Evolutionary conservation across 1,140 invertebrate species (phyloP), one percentile per base, ranked within the genome.

Genomic region (Zaprionus tsacasi): DNA sequence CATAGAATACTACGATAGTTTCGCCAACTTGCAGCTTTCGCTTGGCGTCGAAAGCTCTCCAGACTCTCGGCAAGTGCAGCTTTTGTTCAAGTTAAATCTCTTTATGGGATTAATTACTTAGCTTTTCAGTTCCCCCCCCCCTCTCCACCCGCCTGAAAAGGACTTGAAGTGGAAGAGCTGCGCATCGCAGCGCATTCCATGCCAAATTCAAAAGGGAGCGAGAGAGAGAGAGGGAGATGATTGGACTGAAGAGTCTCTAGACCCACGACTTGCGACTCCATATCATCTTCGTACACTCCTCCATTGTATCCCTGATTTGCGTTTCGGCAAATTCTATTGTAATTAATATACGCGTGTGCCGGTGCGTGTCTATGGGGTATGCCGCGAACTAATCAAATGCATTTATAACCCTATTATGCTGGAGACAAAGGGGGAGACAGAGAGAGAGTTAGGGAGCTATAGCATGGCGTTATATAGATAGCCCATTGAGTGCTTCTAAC

Each of bases 101-200:
- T 50, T 25, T 50, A 21, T 12, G 11, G 45, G 45, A 50, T 50
- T 50, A 50, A 50, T 50, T 50, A 50, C 45, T 50, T 50, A 50
- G 45, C 45, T 11, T 25, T 25, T 12, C 45, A 25, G 40, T 45
- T 15, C 7, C n/a, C 6, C 2, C 1, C 21, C 21, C 21, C 6
- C 40, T 15, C 7, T 6, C 6, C 2, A 21, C 21, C 21, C 21
- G 5, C 40, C n/a, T 5, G 40, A 43, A 21, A 8, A 11, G 45
- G 2, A 48, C 17, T 43, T 8, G 40, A 1, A n/a, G n/a, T 15
- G 13, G 3, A 1, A 43, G 21, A 43, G 40, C 12, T 38, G 7
- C n/a, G 12, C 36, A 38, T 21, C 2, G 21, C 21, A 21, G 21
- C 21, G 21, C 21, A 21, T 21, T 21, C 21, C 21, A 21, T 21